These are phyloP conservation scores for Melitaea athalia DNA, from an alignment of 2,888 invertebrate genomes.

Conservation along the genomic window DNA sequence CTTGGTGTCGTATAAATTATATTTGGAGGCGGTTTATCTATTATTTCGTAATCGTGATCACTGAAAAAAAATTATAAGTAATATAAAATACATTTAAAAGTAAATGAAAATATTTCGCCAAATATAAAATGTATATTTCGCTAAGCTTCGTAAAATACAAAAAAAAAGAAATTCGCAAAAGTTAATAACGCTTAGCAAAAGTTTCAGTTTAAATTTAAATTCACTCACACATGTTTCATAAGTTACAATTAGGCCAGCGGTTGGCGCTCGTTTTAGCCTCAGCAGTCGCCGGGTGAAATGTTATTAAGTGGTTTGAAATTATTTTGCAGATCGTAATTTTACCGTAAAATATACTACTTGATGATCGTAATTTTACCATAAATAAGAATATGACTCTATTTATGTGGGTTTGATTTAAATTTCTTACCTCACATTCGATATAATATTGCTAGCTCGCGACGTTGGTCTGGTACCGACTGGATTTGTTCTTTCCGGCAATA, in stretches of 20 bases:
- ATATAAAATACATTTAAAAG: slow-evolving; percentile 2
- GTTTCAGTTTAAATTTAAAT: slow-evolving; percentile 74
- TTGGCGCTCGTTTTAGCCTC: slow-evolving; percentile 79
- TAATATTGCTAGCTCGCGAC: slow-evolving; percentile 82
- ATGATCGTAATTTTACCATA: slow-evolving; percentile 51
- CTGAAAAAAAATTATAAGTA: slow-evolving; percentile 78
- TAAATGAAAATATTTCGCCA: too few species aligned
- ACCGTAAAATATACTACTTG: slow-evolving; percentile 36
- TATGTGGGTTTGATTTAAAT: slow-evolving; percentile 8
- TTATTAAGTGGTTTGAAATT: slow-evolving; percentile 56
- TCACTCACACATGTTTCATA: slow-evolving; percentile 57
- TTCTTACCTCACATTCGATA: slow-evolving; percentile 72
- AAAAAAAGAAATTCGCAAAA: slow-evolving; percentile 57
- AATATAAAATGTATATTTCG: slow-evolving; percentile 41
- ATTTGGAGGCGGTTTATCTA: slow-evolving; percentile 85
- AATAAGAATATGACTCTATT: slow-evolving; percentile 14
- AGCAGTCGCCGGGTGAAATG: slow-evolving; percentile 72
- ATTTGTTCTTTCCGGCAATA: slow-evolving; percentile 89
- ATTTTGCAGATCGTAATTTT: slow-evolving; percentile 62
- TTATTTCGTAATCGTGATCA: slow-evolving; percentile 96
- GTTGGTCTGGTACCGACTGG: slow-evolving; percentile 85
- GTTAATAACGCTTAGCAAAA: slow-evolving; percentile 56
- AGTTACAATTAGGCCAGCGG: slow-evolving; percentile 79
- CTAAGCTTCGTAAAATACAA: slow-evolving; percentile 39
- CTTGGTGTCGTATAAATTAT: slow-evolving; percentile 65